Evolutionary conservation across 2,888 invertebrate genomes (phyloP).

Genomic region (Polia nebulosa): DNA sequence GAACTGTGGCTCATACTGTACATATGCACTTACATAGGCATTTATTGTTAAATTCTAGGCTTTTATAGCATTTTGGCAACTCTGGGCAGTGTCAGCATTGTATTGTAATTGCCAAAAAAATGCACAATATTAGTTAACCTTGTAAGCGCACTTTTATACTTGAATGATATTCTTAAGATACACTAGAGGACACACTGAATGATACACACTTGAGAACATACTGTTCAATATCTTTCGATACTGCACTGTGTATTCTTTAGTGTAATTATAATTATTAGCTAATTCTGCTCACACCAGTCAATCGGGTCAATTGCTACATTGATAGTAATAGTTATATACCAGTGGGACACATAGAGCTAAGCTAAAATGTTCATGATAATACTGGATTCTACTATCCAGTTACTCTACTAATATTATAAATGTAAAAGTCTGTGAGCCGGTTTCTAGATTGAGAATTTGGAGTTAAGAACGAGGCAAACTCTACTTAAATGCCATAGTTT

Average conservation of each 20-base stretch:
- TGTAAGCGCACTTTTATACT: background rate
- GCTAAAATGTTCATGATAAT: background rate
- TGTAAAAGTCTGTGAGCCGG: no score
- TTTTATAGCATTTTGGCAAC: no score
- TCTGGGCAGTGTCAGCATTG: background rate
- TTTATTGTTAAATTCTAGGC: background rate
- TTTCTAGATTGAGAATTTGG: no score
- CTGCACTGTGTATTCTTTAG: background rate
- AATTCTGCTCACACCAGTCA: conserved; percentile 35
- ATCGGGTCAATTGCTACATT: conserved; percentile 44
- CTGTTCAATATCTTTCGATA: no score
- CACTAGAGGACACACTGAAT: no score
- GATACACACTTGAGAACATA: no score
- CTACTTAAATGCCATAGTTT: no score
- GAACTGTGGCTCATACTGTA: conserved; percentile 7
- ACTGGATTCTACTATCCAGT: no score
- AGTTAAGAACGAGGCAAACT: no score
- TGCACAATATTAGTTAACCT: background rate
- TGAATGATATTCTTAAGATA: background rate
- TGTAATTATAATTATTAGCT: background rate
- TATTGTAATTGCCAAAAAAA: background rate
- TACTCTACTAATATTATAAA: no score
- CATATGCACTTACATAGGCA: background rate
- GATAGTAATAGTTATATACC: conserved; percentile 28
- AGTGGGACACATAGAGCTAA: conserved; percentile 16